Evolutionary conservation across 53 echinoderm and acorn worm genomes (phyloP).

Genomic region (Stichopus horrens): DNA sequence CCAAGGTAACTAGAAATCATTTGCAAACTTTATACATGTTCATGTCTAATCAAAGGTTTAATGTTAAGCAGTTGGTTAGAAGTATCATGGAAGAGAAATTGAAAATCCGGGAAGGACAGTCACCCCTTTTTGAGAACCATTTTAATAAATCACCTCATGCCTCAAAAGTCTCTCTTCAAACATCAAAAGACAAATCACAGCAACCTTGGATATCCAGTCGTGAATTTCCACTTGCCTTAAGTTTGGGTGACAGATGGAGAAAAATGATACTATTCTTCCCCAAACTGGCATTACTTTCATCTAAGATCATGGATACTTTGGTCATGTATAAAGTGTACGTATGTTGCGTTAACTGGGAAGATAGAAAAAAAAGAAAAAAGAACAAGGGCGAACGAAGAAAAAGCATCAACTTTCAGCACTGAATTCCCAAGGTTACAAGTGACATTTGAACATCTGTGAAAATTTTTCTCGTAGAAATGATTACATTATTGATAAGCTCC

Average conservation of each 20-base stretch:
- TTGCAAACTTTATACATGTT: no score
- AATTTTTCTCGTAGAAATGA: conserved; percentile 12
- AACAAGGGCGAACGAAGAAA: not conserved
- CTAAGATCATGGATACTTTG: not conserved
- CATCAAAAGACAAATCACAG: not conserved
- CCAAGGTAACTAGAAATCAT: no score
- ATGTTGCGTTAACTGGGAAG: not conserved
- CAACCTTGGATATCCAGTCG: not conserved
- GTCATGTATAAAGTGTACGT: not conserved
- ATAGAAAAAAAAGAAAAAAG: not conserved
- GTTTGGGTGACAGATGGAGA: not conserved
- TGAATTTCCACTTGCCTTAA: not conserved
- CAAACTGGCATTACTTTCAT: not conserved
- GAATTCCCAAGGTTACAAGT: conserved; percentile 28
- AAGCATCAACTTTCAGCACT: not conserved
- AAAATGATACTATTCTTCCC: not conserved
- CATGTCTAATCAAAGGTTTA: no score
- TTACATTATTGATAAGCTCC: not conserved
- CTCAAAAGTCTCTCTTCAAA: not conserved
- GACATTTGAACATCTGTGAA: conserved; percentile 43
- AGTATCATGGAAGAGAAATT: no score
- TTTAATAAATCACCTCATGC: not conserved
- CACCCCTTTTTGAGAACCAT: no score
- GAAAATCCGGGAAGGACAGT: no score
- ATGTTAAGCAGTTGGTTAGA: no score